Conservation (phyloP, 1,140 invertebrate species). For the Bombus confusus region DNA sequence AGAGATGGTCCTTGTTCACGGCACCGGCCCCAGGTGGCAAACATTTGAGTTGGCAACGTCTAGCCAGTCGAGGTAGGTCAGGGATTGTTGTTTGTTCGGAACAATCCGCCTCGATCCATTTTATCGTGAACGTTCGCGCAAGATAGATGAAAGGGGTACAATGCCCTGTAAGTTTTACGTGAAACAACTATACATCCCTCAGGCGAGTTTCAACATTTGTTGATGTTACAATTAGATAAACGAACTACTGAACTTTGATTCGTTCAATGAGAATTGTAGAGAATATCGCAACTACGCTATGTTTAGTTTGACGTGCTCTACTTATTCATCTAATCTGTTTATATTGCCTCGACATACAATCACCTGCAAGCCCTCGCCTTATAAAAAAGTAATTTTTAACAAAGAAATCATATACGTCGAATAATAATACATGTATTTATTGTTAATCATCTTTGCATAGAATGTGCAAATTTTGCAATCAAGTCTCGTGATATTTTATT, state of each 20-base stretch:
- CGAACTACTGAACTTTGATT: too few species aligned
- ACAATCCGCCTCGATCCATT: constrained; percentile 45
- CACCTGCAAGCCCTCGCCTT: not conserved
- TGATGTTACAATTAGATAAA: constrained; percentile 2
- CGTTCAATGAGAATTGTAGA: not conserved
- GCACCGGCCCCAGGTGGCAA: constrained; percentile 50
- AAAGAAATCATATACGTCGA: not conserved
- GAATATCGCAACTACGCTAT: not conserved
- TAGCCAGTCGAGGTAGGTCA: constrained; percentile 31
- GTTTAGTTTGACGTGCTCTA: too few species aligned
- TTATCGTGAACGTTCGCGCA: constrained; percentile 22
- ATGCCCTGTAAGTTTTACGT: constrained; percentile 2
- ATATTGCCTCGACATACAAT: not conserved
- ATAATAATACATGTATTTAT: not conserved
- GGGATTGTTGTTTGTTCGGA: constrained; percentile 62
- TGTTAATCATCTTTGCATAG: too few species aligned
- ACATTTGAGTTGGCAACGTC: constrained; percentile 68
- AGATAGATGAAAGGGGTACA: constrained; percentile 7
- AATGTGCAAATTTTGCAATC: too few species aligned
- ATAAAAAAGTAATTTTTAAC: not conserved
- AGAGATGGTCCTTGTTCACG: constrained; percentile 28
- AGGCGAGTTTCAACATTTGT: constrained; percentile 31
- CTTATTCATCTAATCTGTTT: not conserved
- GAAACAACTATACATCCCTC: constrained; percentile 21
- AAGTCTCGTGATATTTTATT: too few species aligned